Conservation (phyloP, 2,797 vertebrate genomes). For the Harpagifer antarcticus region DNA sequence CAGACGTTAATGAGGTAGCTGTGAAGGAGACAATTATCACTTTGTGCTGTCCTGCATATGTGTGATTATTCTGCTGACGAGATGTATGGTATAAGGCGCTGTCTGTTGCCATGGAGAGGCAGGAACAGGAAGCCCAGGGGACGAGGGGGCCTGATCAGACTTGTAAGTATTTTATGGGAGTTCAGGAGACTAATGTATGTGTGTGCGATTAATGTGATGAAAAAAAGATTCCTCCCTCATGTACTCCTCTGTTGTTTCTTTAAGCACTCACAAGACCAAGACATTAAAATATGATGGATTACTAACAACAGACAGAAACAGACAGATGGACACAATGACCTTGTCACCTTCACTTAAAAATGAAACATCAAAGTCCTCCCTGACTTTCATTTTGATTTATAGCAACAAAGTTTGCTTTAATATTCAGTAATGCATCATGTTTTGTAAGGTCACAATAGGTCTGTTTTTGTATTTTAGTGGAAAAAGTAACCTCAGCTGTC, state of each 20-base stretch:
- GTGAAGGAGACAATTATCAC: conserved; percentile 23
- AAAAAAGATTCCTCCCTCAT: conserved; percentile 7
- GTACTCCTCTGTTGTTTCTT: neutral
- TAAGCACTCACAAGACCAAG: conserved; percentile 15
- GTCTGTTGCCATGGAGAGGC: conserved; percentile 64
- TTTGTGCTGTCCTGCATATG: neutral
- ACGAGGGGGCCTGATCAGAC: conserved; percentile 53
- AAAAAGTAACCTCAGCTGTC: neutral
- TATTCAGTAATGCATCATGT: neutral
- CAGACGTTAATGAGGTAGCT: conserved; percentile 15
- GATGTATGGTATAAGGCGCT: conserved; percentile 3
- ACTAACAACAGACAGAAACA: neutral
- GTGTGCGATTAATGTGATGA: conserved; percentile 13
- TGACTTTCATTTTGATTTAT: neutral
- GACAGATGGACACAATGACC: neutral
- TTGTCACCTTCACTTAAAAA: neutral
- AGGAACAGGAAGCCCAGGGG: conserved; percentile 35
- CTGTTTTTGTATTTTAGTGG: neutral
- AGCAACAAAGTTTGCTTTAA: neutral
- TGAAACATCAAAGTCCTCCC: neutral
- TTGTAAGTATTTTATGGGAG: conserved; percentile 24
- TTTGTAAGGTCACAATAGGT: neutral
- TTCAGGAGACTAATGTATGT: conserved; percentile 20
- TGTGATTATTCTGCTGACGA: conserved; percentile 12
- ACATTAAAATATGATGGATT: conserved; percentile 5